Conservation (phyloP, 2,888 invertebrate species). For the Mythimna pallens region DNA sequence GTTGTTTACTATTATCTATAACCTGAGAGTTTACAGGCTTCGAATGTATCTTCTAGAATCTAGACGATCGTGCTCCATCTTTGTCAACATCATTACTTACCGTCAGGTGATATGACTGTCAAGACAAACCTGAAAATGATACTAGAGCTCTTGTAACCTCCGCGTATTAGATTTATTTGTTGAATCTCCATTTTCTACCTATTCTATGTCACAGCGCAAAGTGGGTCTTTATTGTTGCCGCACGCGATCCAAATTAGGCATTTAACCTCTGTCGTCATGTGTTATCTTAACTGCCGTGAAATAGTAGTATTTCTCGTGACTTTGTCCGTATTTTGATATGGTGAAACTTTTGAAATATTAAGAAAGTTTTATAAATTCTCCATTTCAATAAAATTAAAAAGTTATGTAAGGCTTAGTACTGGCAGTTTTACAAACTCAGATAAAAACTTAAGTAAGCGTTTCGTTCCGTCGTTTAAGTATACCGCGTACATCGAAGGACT, state of each 20-base stretch:
- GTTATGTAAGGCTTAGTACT: not conserved
- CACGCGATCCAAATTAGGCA: constrained; percentile 53
- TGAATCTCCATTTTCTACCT: constrained; percentile 9
- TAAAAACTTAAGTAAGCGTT: too few species aligned
- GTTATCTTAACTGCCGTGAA: constrained; percentile 29
- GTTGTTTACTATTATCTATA: too few species aligned
- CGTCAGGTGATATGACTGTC: too few species aligned
- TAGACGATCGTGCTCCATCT: too few species aligned
- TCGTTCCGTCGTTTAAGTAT: too few species aligned
- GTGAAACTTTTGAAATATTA: not conserved
- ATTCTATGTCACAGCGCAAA: constrained; percentile 36
- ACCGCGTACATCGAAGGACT: too few species aligned
- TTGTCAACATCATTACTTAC: too few species aligned
- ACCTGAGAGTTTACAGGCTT: too few species aligned
- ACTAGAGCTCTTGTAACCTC: too few species aligned
- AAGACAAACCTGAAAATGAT: too few species aligned
- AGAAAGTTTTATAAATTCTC: not conserved
- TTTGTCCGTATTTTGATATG: constrained; percentile 21
- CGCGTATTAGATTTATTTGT: not conserved
- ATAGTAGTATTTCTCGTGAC: constrained; percentile 31
- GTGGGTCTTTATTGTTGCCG: constrained; percentile 40
- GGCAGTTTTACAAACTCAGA: too few species aligned
- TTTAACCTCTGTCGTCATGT: constrained; percentile 47
- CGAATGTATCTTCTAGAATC: too few species aligned
- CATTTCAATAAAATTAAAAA: not conserved